Conservation (phyloP, 2,888 invertebrate genomes). For the Amphimallon solstitiale region DNA sequence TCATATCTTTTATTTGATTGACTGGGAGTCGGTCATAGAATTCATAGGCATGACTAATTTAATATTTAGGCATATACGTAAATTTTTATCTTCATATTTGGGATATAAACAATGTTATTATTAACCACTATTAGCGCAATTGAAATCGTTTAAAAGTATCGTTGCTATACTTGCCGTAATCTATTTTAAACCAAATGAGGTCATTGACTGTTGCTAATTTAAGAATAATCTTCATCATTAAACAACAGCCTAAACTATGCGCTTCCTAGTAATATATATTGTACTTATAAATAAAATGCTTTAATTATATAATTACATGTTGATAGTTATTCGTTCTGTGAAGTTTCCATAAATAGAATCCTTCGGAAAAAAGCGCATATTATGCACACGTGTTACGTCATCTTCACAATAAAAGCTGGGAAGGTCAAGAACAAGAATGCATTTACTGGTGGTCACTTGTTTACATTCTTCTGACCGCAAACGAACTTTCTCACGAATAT, state of each 20-base stretch:
- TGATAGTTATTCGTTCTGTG: slow-evolving; percentile 22
- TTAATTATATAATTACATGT: slow-evolving; percentile 36
- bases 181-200: slow-evolving; percentile 34
- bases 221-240: slow-evolving; percentile 24
- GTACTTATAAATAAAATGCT: slow-evolving; percentile 29
- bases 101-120: slow-evolving; percentile 19
- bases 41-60: no score
- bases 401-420: slow-evolving; percentile 35
- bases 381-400: slow-evolving; percentile 43
- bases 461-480: slow-evolving; percentile 42
- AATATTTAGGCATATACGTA: no score
- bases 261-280: slow-evolving; percentile 22
- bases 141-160: slow-evolving; percentile 19
- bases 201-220: slow-evolving; percentile 22
- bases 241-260: background rate
- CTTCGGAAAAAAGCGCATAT: slow-evolving; percentile 41
- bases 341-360: slow-evolving; percentile 45
- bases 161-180: slow-evolving; percentile 26
- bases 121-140: slow-evolving; percentile 22
- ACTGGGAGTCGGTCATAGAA: no score
- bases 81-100: background rate
- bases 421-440: slow-evolving; percentile 42
- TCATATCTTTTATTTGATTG: slow-evolving; percentile 1
- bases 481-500: slow-evolving; percentile 45
- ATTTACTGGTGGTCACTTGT: slow-evolving; percentile 39